Evolutionary conservation across 2,888 invertebrate species (phyloP).

Genomic region (Selenia dentaria): DNA sequence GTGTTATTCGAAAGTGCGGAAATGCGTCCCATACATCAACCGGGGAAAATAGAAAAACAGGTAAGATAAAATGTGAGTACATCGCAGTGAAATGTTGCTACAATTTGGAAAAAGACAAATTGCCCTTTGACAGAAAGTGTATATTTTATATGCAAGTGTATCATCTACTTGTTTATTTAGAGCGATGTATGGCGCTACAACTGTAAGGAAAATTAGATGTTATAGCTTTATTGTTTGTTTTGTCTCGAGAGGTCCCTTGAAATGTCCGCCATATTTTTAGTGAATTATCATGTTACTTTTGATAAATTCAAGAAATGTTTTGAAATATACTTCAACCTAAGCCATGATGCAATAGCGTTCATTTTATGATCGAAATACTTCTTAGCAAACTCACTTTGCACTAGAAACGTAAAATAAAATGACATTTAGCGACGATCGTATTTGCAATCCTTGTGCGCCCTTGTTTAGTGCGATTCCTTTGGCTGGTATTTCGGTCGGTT

Average conservation of each 20-base stretch:
- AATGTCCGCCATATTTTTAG: constrained; percentile 10
- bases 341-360: no score
- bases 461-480: constrained; percentile 40
- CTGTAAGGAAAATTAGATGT: constrained; percentile 28
- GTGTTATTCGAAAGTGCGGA: constrained; percentile 79
- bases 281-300: no score
- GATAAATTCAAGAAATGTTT: no score
- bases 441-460: constrained; percentile 36
- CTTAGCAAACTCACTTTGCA: constrained; percentile 4
- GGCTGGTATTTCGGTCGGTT: constrained; percentile 51
- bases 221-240: constrained; percentile 20
- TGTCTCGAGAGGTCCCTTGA: constrained; percentile 27
- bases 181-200: constrained; percentile 28
- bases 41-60: constrained; percentile 78
- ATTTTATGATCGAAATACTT: no score
- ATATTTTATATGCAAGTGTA: constrained; percentile 61
- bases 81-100: constrained; percentile 73
- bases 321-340: no score
- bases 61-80: constrained; percentile 75
- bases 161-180: constrained; percentile 34
- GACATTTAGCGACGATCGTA: constrained; percentile 35
- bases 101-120: constrained; percentile 73
- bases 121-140: constrained; percentile 58
- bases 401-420: constrained; percentile 40
- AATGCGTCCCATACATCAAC: constrained; percentile 82